Evolutionary conservation across 2,113 vertebrate genomes (phyloP).

Genomic region (Orycteropus afer): DNA sequence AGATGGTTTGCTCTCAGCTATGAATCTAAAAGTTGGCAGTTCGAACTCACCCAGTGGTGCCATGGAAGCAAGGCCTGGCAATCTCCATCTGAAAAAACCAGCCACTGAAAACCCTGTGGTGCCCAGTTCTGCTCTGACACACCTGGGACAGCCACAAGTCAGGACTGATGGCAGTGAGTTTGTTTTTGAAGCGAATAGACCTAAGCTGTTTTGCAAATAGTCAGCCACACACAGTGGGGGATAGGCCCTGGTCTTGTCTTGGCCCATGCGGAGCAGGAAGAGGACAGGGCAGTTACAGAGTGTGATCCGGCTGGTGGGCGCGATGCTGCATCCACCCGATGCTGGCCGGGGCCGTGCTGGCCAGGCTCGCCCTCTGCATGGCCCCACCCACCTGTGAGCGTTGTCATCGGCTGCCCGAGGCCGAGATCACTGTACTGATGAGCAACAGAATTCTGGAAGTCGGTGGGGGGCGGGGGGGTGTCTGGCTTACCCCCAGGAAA

Average conservation of each 20-base stretch:
- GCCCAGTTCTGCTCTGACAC: no score
- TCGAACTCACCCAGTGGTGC: not conserved
- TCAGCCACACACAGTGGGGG: accelerated
- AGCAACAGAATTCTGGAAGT: not conserved
- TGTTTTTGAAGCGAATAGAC: not conserved
- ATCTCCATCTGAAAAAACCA: no score
- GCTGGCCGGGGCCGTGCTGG: not conserved
- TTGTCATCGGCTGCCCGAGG: accelerated
- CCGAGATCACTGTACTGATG: not conserved
- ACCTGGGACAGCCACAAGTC: no score
- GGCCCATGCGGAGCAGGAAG: accelerated
- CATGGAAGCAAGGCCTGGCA: not conserved
- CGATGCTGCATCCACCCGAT: not conserved
- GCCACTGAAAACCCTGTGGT: no score
- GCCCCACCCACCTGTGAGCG: not conserved
- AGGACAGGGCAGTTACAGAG: no score
- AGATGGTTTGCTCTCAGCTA: not conserved
- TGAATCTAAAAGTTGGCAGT: no score
- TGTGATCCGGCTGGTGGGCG: accelerated
- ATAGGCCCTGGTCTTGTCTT: not conserved
- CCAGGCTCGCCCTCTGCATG: not conserved
- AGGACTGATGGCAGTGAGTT: no score
- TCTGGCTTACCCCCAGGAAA: not conserved
- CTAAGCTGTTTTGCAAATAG: not conserved
- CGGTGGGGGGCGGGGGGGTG: no score